Evolutionary conservation across 2,888 invertebrate species (phyloP), one percentile per base, ranked within the genome.

Genomic region (Lacanobia oleracea): DNA sequence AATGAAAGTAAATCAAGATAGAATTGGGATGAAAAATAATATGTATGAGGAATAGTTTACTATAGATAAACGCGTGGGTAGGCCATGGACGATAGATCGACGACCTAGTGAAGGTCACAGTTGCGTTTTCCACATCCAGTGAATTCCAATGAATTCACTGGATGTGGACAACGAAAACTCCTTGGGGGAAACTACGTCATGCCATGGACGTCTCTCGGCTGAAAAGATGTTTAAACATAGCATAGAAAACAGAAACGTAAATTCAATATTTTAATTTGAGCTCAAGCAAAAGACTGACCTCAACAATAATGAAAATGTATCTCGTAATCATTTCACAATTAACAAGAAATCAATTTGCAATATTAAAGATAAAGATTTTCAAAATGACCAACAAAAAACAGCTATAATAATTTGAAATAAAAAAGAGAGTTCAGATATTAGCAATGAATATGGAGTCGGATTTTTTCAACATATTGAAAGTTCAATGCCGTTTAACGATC

Each of bases 401-500:
- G 27, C 23, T 40, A 48, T 40, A 72, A 72, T 50, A 63, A 53
- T 62, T 37, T 62, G 0, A 40, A 76, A 69, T 48, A 78, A 71
- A 67, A 67, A 74, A 72, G 81, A 81, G 70, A 86, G 74, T 79
- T 71, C 37, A 54, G 62, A 80, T 68, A 60, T 65, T 16, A 76
- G 62, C 68, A 73, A 75, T 75, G 75, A 53, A 74, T 77, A 68
- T 60, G 53, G 57, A 79, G 54, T 75, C 43, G 45, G 37, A 62
- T 70, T 79, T 83, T 86, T 86, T 86, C 76, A 43, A 83, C 75
- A 87, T 79, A 80, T 83, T 69, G 68, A 87, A 88, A 91, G 90
- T 88, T 91, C 91, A 90, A 88, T 88, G 91, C 87, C 91, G 85
- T 85, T 70, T 84, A 81, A 75, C 75, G 81, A 84, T 82, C 75